Base-by-base conservation (phyloP, 2,113 vertebrate genomes). In the Recurvirostra avosetta region DNA sequence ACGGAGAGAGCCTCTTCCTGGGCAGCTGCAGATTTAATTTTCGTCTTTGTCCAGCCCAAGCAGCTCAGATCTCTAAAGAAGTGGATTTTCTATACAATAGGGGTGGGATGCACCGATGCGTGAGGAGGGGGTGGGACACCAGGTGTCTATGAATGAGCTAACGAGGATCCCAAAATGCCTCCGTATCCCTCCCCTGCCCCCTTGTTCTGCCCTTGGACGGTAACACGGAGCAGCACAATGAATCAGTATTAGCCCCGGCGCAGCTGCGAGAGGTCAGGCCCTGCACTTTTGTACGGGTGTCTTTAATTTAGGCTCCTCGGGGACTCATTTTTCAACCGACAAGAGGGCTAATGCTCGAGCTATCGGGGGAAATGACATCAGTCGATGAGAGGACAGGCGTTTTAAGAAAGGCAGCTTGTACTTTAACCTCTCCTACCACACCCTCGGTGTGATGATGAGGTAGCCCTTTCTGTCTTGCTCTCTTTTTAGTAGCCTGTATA, bases 111-210 rank as follows among this genome's bases (percentile, higher is more conserved):
- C 92, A 88, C 25, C 0, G 80, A 93, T 95, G 97, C 91, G 9
- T 88, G 76, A 92, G 90, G 58, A 79, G 86, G 62, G 72, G 97
- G 94, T 41, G 58, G 87, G 79, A 73, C 49, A 34, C 93, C 93
- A 97, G 94, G 94, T 95, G 92, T 94, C 95, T 34, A 2, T 92
- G 96, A 97, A 96, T 91, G 92, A 95, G 65, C 95, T 83, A 91
- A 92, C 2, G 12, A 92, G 80, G 65, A 55, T 55, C 9, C 92
- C 9, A 3, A 75, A 94, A 89, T 94, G 40, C 22, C n/a, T 86
- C 29, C 0, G 3, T 18, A 74, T 52, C 86, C 40, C 81, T 82
- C 65, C 83, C 62, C 8, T 45, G 87, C 76, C 83, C 77, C 59
- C 23, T 43, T 56, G 45, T 52, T 56, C 62, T 90, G 94, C 91